Evolutionary conservation across 2,888 invertebrate species (phyloP), one percentile per base, ranked within the genome.

Genomic region (Charanyca ferruginea): DNA sequence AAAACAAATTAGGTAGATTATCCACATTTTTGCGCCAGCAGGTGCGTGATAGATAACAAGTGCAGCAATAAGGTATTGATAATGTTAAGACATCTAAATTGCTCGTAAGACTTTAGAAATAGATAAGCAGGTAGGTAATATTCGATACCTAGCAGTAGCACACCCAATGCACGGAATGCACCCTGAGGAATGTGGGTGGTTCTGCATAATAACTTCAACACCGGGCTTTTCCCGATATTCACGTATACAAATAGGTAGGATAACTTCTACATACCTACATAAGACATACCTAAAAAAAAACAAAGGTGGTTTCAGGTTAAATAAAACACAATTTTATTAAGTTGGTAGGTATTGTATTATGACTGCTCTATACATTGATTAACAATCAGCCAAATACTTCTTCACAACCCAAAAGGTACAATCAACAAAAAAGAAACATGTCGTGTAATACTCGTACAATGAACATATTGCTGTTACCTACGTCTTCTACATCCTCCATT

Each of bases 341-440:
- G 73, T n/a, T n/a, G n/a, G n/a, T 76, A 73, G 57, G 78, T 77
- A 83, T 77, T 88, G 85, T 89, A 85, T 85, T 85, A 83, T 84
- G 86, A 88, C 88, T 83, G 87, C 61, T 85, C 85, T 89, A 90
- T 87, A 89, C 85, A 89, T 86, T 83, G 85, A 84, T 83, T 88
- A 92, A 92, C 87, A 93, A 92, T 90, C 88, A 90, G 89, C 88
- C 88, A 89, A 89, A 85, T 85, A 84, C 85, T 79, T 83, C 83
- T 85, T 93, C 93, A 93, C 93, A 94, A 93, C 92, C 92, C 84
- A 92, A 90, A 90, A 84, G 77, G 65, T 81, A 83, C 59, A 79
- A 73, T 73, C 66, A 76, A 75, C 79, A 55, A 79, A 79, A 78
- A 80, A 78, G 79, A 74, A 78, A 81, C 79, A 81, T 86, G 83